Evolutionary conservation across 2,888 invertebrate species (phyloP), one percentile per base, ranked within the genome.

Genomic region (Piscicola geometra): DNA sequence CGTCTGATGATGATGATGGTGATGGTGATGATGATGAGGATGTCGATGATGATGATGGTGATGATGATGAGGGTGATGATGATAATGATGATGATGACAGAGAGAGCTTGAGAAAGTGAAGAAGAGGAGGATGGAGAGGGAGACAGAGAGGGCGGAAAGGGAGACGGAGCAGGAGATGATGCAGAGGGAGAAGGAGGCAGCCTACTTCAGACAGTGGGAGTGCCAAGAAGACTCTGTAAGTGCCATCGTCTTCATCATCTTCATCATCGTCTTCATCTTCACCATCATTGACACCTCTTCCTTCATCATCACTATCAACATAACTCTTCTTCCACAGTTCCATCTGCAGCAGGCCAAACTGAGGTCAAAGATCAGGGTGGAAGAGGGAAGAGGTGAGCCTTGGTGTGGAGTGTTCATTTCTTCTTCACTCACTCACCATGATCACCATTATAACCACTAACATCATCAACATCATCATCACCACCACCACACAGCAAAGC

Each of bases 281-380:
- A 36, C n/a, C 21, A 35, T 72, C 12, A n/a, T 72, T 33, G 5
- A 28, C 32, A 30, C 71, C 28, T 28, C n/a, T 41, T 30, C 15
- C 28, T 18, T 71, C 12, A 50, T 50, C 28, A 50, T 72, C 28
- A 47, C 18, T 47, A 30, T 56, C 33, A 56, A 18, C 28, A 32
- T 71, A 21, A n/a, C n/a, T n/a, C n/a, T 18, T 18, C 41, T 70
- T 33, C 81, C 82, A 64, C 79, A 93, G 85, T 99, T 99, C 87
- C 98, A 98, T 85, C 88, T 99, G 83, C 92, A 97, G 82, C 99
- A 99, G 87, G 97, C 98, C 0, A 89, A 94, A 52, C 87, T 96
- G 76, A 88, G 98, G 81, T 95, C 96, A 72, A 91, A 92, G 83
- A 97, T 99, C 80, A 90, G 99, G 78, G 98, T 99, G 77, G 92